Base-by-base conservation (phyloP, 2,888 invertebrate genomes). In the Chelonus formosanus region DNA sequence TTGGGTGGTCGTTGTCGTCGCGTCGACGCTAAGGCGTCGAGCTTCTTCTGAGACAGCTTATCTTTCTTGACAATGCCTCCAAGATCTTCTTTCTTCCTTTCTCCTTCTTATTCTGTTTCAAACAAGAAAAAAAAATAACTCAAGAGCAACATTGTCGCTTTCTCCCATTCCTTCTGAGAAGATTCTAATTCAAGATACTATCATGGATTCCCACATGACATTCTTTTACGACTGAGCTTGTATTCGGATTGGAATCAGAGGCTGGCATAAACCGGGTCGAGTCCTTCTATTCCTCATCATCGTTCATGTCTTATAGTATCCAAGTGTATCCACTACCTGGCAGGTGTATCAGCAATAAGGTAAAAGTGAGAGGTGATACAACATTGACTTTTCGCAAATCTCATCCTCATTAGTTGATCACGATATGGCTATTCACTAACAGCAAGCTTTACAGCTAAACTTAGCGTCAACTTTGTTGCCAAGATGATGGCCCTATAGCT, bases 1-100 rank as follows among this genome's bases (percentile, higher is more conserved):
- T 70, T 77, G 80, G 78, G 80, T 81, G 80, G 81, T 76, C 64
- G 76, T 77, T 77, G 76, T 75, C 74, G 73, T 73, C 71, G 73
- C 71, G 67, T 64, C 67, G 67, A 60, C 45, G 54, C 8, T 36
- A 56, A 67, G 76, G 71, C 73, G 76, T 75, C 72, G 72, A 73
- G 69, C 63, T 67, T 63, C 71, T 70, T 70, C 59, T 53, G 63
- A 67, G 72, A 71, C 63, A 67, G 70, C 79, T 81, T 81, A 81
- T 81, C 80, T 80, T 60, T 68, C 68, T 71, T 73, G 75, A 81
- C 80, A 80, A 81, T 81, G 75, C 75, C 45, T 69, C 70, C 70
- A 73, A 71, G 75, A 79, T 79, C 78, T 79, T 67, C 62, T 69
- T 67, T 45, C 59, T 69, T 55, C 60, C 53, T 58, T 47, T 35